Conservation (phyloP, 2,113 vertebrate genomes). For the Loxodonta africana region DNA sequence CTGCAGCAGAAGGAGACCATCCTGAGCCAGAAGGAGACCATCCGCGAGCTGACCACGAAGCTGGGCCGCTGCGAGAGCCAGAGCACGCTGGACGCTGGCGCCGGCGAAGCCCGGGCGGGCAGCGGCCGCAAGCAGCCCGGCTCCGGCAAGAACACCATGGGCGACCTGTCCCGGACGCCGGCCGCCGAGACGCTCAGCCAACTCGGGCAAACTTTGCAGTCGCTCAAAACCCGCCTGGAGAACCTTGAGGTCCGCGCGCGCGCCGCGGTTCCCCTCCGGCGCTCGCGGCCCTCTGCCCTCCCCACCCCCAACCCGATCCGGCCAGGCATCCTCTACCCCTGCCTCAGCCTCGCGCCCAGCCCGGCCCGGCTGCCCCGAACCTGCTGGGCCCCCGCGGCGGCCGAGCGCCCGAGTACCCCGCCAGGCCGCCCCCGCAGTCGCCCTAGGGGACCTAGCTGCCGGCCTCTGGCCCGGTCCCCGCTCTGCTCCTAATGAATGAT, state of each 20-base stretch:
- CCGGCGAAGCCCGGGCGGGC: slow-evolving; percentile 89
- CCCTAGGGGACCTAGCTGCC: slow-evolving; percentile 44
- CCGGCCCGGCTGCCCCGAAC: neutral
- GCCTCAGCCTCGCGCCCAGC: neutral
- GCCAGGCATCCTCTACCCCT: neutral
- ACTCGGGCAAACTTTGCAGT: slow-evolving; percentile 97
- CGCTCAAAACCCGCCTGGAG: slow-evolving; percentile 96
- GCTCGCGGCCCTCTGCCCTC: slow-evolving; percentile 39
- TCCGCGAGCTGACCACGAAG: slow-evolving; percentile 96
- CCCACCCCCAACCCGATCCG: neutral
- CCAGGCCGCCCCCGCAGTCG: slow-evolving; percentile 68
- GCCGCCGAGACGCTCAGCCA: slow-evolving; percentile 96
- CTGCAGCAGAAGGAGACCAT: slow-evolving; percentile 99
- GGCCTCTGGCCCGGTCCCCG: neutral
- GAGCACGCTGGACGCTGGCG: slow-evolving; percentile 88
- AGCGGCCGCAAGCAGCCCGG: slow-evolving; percentile 90
- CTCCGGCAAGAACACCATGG: slow-evolving; percentile 95
- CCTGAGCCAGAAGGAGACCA: slow-evolving; percentile 97
- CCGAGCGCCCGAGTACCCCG: slow-evolving; percentile 13
- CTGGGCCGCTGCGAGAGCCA: slow-evolving; percentile 97
- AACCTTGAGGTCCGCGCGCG: slow-evolving; percentile 95
- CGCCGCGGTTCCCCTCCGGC: slow-evolving; percentile 1
- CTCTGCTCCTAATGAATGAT: slow-evolving; percentile 47
- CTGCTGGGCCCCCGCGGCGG: neutral
- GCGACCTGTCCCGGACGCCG: slow-evolving; percentile 95